A percentile compares a stretch with the other conserved stretches of the same genome.
Conservation (phyloP, 2,797 vertebrate species). For the Euphonia xanthogaster region DNA sequence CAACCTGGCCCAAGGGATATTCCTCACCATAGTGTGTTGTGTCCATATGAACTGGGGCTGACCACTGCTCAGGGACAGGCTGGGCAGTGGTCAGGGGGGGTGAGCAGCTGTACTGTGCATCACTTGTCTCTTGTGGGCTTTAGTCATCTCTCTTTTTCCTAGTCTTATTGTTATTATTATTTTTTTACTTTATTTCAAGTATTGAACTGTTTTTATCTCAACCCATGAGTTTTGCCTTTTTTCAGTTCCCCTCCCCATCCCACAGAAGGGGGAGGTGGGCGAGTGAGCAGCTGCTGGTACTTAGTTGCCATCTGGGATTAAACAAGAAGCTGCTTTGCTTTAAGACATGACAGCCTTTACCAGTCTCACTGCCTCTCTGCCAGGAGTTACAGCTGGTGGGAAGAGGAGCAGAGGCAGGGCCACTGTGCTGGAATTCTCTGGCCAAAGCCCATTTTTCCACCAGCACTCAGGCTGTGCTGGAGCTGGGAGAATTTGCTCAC, state of each 20-base stretch:
- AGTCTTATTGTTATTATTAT: background rate
- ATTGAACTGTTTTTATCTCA: background rate
- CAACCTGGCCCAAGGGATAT: background rate
- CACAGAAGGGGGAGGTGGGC: background rate
- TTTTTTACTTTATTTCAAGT: background rate
- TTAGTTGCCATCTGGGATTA: background rate
- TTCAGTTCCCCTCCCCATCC: background rate
- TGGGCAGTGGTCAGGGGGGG: background rate
- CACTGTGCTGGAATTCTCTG: background rate
- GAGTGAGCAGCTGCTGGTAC: background rate
- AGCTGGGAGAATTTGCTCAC: background rate
- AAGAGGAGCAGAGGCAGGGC: background rate
- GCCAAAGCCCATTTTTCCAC: background rate
- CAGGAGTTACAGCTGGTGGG: background rate
- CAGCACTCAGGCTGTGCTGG: background rate
- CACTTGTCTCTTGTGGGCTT: background rate
- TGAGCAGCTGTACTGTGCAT: background rate
- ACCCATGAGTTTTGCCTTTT: background rate
- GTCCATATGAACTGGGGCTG: background rate
- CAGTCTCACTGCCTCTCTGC: background rate
- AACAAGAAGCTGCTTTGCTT: background rate
- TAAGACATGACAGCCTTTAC: background rate
- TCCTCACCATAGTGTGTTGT: background rate
- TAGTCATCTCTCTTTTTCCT: background rate
- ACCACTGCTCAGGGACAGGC: background rate